Evolutionary conservation across 2,113 vertebrate species (phyloP), one percentile per base, ranked within the genome.

Genomic region (Lamprotornis superbus): DNA sequence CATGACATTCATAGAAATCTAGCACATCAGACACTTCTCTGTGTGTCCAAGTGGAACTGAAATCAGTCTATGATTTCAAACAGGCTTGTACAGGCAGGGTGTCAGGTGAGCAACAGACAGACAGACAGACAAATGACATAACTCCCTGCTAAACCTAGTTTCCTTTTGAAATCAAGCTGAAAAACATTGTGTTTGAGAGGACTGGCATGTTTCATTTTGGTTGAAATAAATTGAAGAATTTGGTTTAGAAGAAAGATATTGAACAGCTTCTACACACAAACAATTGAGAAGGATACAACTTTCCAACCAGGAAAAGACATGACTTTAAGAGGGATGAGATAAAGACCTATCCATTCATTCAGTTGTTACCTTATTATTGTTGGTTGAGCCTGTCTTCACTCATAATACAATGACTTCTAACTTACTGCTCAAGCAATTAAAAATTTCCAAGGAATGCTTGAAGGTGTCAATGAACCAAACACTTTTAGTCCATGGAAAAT

Each of bases 71-170:
- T 67, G 30, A 27, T 17, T 80, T 81, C n/a, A 47, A 69, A 52
- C 0, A 0, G 8, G 11, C 12, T 85, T 64, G 19, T 13, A 40
- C 7, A 67, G 61, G 14, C 21, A 63, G 20, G 7, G 4, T 80
- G 12, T 65, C 40, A 69, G 59, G 18, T 64, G 15, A 73, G 5
- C 11, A 76, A 28, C 8, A 61, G n/a, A 33, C 7, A 76, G 33
- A n/a, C 39, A 39, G 39, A 39, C 21, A 83, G 4, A 16, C 5
- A n/a, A 52, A 39, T 0, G 0, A 14, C 9, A 23, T 9, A 83
- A 64, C 12, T 76, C 27, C 35, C 40, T 31, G 10, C 9, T 77
- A 83, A 83, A 60, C 8, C 10, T 35, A 27, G 5, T 50, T 64
- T 60, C 16, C 40, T 73, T 73, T 65, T 13, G 21, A 83, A 69